Evolutionary conservation across 2,888 invertebrate genomes (phyloP).

Genomic region (Pediacus dermestoides): DNA sequence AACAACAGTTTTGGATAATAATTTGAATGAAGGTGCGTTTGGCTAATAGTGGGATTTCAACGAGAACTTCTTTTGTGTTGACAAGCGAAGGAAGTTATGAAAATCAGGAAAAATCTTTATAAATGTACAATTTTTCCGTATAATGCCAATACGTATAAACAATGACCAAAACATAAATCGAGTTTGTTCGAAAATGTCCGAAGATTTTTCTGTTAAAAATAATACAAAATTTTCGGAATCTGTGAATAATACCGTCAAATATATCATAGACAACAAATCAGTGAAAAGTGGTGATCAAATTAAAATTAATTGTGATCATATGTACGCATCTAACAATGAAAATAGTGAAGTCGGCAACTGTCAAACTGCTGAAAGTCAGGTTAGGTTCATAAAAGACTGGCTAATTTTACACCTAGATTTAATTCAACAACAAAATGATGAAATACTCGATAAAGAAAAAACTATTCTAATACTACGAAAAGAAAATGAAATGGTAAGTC

Average conservation of each 20-base stretch:
- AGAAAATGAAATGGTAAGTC: conserved; percentile 81
- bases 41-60: too few relatives aligned
- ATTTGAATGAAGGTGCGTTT: too few relatives aligned
- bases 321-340: conserved; percentile 59
- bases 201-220: conserved; percentile 46
- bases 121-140: conserved; percentile 13
- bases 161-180: conserved; percentile 50
- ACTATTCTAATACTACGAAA: conserved; percentile 66
- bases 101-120: conserved; percentile 9
- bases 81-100: conserved; percentile 10
- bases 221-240: conserved; percentile 42
- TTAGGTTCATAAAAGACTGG: conserved; percentile 72
- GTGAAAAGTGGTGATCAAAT: too few relatives aligned
- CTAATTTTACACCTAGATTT: conserved; percentile 79
- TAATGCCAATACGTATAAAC: conserved; percentile 35
- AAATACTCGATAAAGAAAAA: conserved; percentile 76
- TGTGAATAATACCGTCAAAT: conserved; percentile 34
- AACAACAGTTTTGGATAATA: too few relatives aligned
- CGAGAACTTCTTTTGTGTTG: too few relatives aligned
- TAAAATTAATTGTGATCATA: conserved; percentile 68
- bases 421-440: conserved; percentile 86
- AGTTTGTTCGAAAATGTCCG: conserved; percentile 51
- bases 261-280: too few relatives aligned
- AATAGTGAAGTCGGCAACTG: conserved; percentile 28
- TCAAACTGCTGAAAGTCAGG: conserved; percentile 55